Percentiles rank a stretch among this genome's conserved stretches.
Evolutionary conservation across 1,140 invertebrate species (phyloP).

Genomic region (Dendrolimus punctatus): DNA sequence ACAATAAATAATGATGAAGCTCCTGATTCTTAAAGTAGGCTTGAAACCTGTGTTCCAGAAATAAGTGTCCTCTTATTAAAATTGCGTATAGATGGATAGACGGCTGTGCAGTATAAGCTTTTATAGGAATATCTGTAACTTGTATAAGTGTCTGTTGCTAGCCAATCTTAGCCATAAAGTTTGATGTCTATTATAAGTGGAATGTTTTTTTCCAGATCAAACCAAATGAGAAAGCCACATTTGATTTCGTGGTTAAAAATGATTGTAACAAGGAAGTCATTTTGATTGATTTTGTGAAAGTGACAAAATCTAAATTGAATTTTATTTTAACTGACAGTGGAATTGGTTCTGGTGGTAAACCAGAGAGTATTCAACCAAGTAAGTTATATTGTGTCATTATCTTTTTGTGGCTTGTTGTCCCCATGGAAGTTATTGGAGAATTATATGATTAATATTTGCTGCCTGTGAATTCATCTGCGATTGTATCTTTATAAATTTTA

Average conservation of each 20-base stretch:
- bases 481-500: too few species aligned
- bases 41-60: too few species aligned
- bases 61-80: too few species aligned
- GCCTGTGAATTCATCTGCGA: too few species aligned
- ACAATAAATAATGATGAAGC: too few species aligned
- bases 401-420: background rate
- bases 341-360: background rate
- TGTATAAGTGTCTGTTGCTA: too few species aligned
- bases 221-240: conserved; percentile 13
- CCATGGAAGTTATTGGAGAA: too few species aligned
- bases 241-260: conserved; percentile 12
- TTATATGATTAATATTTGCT: too few species aligned
- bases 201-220: conserved; percentile 8
- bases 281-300: background rate
- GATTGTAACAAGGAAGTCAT: conserved; percentile 7
- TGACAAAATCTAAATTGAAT: conserved; percentile 7
- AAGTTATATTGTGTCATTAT: conserved; percentile 3
- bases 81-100: too few species aligned
- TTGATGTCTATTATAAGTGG: background rate
- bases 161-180: background rate
- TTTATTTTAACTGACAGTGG: conserved; percentile 7
- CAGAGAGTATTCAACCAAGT: conserved; percentile 6
- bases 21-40: too few species aligned
- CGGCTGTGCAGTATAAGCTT: too few species aligned
- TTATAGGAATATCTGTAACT: too few species aligned